Percentiles rank a stretch among this genome's conserved stretches.
phyloP scores from a whole-genome alignment of 2,797 vertebrate genomes.

The Brotogeris chrysoptera region DNA sequence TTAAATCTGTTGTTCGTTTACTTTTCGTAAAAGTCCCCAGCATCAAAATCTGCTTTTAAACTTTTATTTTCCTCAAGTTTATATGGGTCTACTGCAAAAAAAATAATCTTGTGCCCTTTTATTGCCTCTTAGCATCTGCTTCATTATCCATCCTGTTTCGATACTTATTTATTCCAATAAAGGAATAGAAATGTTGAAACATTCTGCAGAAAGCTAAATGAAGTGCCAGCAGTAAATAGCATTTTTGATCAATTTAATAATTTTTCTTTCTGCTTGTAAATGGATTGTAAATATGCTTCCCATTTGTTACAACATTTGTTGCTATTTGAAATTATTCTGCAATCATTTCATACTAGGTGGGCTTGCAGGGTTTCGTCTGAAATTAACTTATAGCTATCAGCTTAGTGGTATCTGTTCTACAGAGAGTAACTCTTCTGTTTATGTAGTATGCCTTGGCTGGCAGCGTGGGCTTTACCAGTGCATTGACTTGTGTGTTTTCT shows the following conservation, averaged over 20 bases:
- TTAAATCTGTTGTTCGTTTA: background rate
- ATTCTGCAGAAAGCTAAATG: constrained; percentile 13
- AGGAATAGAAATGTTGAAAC: background rate
- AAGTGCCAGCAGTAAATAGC: constrained; percentile 20
- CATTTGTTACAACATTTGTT: background rate
- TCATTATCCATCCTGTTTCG: constrained; percentile 17
- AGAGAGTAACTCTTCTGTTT: background rate
- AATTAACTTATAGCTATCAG: background rate
- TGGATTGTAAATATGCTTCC: background rate
- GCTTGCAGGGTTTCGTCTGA: background rate
- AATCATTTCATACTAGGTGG: background rate
- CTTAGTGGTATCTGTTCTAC: background rate
- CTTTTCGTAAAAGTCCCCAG: background rate
- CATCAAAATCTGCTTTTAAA: background rate
- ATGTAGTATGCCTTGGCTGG: background rate
- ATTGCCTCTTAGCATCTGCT: constrained; percentile 15
- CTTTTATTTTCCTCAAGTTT: background rate
- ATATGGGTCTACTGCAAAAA: background rate
- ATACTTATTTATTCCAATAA: constrained; percentile 1
- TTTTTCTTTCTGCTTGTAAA: constrained; percentile 33
- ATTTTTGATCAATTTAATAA: constrained; percentile 38
- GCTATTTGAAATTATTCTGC: background rate
- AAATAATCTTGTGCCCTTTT: background rate
- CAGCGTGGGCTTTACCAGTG: accelerated
- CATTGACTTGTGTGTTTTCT: background rate